Base-by-base conservation (phyloP, 2,888 invertebrate genomes). In the Torymus aiolomorphi region DNA sequence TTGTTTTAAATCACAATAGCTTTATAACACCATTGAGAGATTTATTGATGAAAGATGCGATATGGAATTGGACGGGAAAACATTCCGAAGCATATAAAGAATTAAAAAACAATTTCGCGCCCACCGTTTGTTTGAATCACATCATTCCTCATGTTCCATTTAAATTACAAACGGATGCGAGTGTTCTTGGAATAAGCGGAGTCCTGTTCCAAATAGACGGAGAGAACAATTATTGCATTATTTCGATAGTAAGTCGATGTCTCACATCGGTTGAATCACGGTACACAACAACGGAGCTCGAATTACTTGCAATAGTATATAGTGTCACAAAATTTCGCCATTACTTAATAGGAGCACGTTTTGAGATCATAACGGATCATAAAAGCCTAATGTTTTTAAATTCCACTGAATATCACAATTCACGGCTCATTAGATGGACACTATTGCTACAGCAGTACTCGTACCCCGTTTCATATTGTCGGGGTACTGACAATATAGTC, bases 391-490 rank as follows among this genome's bases (percentile, higher is more conserved):
- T 31, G 2, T 69, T 69, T 78, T 56, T 77, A 42, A 75, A 11
- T 18, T 62, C 13, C 54, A 67, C 80, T 11, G 14, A 61, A 20
- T 83, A 77, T 70, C 69, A 70, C 11, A 82, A 70, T 71, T 2
- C 69, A 2, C 16, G 82, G 1, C n/a, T 83, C 1, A 70, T 70
- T 1, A 54, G 83, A n/a, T 83, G 82, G 83, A 71, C 66, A 52
- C 5, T 82, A 24, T 51, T 82, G 8, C 24, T 82, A 5, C 80
- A 80, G 31, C 49, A 75, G 57, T 82, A 82, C 54, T 49, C 24
- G 11, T 84, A 79, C 20, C 12, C 16, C 0, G 18, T 82, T 8
- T 18, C 61, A 12, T 69, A 84, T 49, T 84, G 83, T 70, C 57
- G 51, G 16, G 69, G 82, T 8, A 74, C 56, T 11, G 69, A 72